A percentile compares a stretch with the other conserved stretches of the same genome.
These are phyloP conservation scores for Tipula lateralis DNA, from an alignment of 2,888 invertebrate species.

Conservation along the genomic window DNA sequence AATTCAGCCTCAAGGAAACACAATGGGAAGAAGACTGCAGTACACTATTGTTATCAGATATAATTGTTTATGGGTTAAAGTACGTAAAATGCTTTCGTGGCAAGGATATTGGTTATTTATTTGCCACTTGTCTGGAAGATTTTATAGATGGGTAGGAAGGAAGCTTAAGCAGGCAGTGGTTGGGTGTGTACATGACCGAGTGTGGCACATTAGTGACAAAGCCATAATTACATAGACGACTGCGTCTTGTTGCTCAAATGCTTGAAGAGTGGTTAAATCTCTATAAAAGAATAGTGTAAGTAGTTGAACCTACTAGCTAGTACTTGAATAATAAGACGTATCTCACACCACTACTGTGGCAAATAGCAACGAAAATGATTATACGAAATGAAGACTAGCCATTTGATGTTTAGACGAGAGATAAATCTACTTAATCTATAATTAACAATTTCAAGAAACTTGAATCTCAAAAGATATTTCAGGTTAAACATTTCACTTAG, in stretches of 20 bases:
- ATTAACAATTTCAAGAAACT: too few species aligned
- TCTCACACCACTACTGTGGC: too few species aligned
- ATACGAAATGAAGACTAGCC: too few species aligned
- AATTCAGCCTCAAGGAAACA: constrained; percentile 82
- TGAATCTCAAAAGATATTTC: too few species aligned
- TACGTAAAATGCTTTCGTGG: constrained; percentile 94
- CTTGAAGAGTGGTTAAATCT: constrained; percentile 95
- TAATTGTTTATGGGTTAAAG: constrained; percentile 94
- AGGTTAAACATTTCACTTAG: too few species aligned
- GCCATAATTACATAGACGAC: constrained; percentile 80
- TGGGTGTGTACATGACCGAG: constrained; percentile 78
- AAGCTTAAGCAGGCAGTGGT: constrained; percentile 81
- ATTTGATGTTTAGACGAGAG: too few species aligned
- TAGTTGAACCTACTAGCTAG: neutral
- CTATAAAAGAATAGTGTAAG: constrained; percentile 79
- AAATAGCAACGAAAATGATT: too few species aligned
- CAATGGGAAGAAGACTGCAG: constrained; percentile 95
- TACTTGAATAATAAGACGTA: constrained; percentile 4
- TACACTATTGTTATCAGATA: constrained; percentile 75
- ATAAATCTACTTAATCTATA: too few species aligned
- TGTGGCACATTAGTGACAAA: constrained; percentile 82
- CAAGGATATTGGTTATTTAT: constrained; percentile 92
- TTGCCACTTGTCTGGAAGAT: constrained; percentile 91
- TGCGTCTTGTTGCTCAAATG: constrained; percentile 82
- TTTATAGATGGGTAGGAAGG: constrained; percentile 73